Evolutionary conservation across 2,113 vertebrate species (phyloP).

Genomic region (Struthio camelus): DNA sequence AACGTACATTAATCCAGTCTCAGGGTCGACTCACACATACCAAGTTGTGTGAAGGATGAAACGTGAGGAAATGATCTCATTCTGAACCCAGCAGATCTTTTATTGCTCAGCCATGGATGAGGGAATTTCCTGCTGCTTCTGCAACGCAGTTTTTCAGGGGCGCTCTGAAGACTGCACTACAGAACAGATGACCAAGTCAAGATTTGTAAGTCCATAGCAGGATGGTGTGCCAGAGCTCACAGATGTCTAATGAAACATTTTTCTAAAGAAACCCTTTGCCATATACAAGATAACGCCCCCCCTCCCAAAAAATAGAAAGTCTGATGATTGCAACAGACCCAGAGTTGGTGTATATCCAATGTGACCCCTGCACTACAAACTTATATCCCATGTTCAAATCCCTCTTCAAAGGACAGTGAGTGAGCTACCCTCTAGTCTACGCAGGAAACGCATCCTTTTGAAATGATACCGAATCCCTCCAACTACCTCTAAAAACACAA

Average conservation of each 20-base stretch:
- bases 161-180: background rate
- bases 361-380: background rate
- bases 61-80: constrained; percentile 10
- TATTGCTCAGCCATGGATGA: background rate
- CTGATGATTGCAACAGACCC: background rate
- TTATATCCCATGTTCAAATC: background rate
- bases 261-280: background rate
- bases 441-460: background rate
- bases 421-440: background rate
- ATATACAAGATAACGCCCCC: background rate
- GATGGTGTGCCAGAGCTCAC: background rate
- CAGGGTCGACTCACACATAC: background rate
- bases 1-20: background rate
- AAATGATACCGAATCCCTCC: background rate
- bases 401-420: background rate
- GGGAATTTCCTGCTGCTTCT: background rate
- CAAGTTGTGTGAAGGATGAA: background rate
- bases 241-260: background rate
- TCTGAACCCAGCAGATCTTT: background rate
- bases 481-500: background rate
- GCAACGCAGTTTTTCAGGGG: background rate
- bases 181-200: background rate
- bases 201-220: background rate
- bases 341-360: background rate
- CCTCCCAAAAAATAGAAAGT: background rate